A percentile compares a stretch with the other conserved stretches of the same genome.
Evolutionary conservation across 92 coral and sea anemone species (phyloP).

Genomic region (Epizoanthus fatuus): DNA sequence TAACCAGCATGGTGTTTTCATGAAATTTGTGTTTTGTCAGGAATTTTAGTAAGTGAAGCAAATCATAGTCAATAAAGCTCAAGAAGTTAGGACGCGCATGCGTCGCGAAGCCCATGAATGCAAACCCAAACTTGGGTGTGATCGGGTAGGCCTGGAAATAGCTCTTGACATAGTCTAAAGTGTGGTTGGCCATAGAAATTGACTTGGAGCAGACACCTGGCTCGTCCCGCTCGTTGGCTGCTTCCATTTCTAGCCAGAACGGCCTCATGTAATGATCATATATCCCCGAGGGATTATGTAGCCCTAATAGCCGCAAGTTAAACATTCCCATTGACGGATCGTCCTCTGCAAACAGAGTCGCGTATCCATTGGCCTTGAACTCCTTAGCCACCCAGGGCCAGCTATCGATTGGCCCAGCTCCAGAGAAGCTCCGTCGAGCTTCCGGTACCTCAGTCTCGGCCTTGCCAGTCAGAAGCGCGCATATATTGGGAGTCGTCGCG

Average conservation of each 20-base stretch:
- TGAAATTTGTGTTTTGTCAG: conserved; percentile 69
- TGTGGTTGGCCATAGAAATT: conserved; percentile 83
- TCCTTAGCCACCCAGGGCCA: conserved; percentile 97
- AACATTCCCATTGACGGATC: conserved; percentile 84
- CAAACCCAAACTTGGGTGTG: conserved; percentile 86
- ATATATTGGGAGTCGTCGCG: conserved; percentile 93
- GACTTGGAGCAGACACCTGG: conserved; percentile 87
- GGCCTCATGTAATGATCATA: conserved; percentile 86
- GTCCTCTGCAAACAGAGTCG: conserved; percentile 84
- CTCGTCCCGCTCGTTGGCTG: conserved; percentile 72
- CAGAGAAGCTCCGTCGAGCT: conserved; percentile 74
- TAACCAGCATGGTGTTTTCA: conserved; percentile 79
- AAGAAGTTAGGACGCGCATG: conserved; percentile 88
- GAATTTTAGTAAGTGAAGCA: conserved; percentile 68
- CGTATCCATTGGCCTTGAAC: conserved; percentile 82
- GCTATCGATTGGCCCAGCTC: conserved; percentile 76
- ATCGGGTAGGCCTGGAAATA: conserved; percentile 81
- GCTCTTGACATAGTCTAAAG: conserved; percentile 81
- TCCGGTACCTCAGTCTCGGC: conserved; percentile 80
- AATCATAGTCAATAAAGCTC: conserved; percentile 84
- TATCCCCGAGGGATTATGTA: conserved; percentile 63
- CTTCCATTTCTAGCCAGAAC: conserved; percentile 87
- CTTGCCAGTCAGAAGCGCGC: conserved; percentile 93
- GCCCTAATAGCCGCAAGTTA: conserved; percentile 85
- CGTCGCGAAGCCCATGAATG: conserved; percentile 75